Conservation (phyloP, 2,113 vertebrate genomes). For the Indri indri region DNA sequence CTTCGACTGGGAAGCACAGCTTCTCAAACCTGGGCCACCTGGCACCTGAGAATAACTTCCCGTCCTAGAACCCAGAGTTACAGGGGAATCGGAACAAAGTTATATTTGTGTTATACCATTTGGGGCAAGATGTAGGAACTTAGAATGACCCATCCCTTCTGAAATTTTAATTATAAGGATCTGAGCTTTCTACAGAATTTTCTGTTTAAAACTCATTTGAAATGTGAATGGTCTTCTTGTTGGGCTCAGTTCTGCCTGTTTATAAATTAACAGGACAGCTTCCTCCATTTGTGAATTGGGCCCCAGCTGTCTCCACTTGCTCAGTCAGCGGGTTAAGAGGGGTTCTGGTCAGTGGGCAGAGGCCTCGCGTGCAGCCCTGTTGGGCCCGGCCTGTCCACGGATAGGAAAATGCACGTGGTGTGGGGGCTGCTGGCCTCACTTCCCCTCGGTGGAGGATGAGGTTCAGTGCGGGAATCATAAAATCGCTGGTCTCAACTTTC, state of each 20-base stretch:
- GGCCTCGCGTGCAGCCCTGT: too few species aligned
- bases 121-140: fast-evolving
- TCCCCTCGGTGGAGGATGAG: fast-evolving
- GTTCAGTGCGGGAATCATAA: neutral
- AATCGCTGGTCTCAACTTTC: neutral
- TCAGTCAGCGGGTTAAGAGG: too few species aligned
- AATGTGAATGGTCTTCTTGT: neutral
- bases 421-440: neutral
- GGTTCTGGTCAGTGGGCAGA: neutral
- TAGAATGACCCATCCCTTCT: neutral
- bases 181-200: fast-evolving
- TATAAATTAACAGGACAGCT: fast-evolving
- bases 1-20: fast-evolving
- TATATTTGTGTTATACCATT: fast-evolving
- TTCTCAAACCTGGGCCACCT: fast-evolving
- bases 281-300: fast-evolving
- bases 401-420: fast-evolving
- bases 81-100: fast-evolving
- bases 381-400: neutral
- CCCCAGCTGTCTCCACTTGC: too few species aligned
- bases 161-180: neutral
- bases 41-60: neutral
- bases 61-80: neutral
- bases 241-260: neutral
- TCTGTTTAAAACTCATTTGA: neutral